Evolutionary conservation across 2,888 invertebrate species (phyloP).

Genomic region (Patella pellucida): DNA sequence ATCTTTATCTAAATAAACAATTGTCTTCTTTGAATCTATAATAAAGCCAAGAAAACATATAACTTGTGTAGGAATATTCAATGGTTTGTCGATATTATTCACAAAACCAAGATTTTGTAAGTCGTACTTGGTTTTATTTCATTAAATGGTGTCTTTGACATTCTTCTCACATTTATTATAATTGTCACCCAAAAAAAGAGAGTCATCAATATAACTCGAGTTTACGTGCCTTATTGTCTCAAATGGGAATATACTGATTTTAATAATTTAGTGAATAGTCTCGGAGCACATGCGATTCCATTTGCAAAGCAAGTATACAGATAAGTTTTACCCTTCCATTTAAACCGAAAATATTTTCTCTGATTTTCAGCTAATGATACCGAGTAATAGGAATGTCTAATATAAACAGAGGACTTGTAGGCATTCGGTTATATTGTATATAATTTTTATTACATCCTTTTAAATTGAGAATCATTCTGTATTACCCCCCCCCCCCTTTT

Average conservation of each 20-base stretch:
- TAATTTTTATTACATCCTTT: background rate
- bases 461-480: background rate
- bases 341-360: background rate
- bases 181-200: background rate
- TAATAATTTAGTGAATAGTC: slow-evolving; percentile 4
- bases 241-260: background rate
- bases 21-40: background rate
- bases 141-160: background rate
- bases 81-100: background rate
- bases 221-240: background rate
- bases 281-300: background rate
- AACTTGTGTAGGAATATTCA: background rate
- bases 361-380: background rate
- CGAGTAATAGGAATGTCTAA: too few relatives aligned
- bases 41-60: background rate
- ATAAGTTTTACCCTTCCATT: background rate
- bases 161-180: slow-evolving; percentile 5
- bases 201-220: background rate
- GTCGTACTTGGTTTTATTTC: too few relatives aligned
- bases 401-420: too few relatives aligned
- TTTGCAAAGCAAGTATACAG: slow-evolving; percentile 4
- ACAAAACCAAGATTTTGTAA: slow-evolving; percentile 1
- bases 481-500: background rate
- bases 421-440: background rate
- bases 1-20: background rate